Base-by-base conservation (phyloP, 2,797 vertebrate genomes). In the Macroramphosus scolopax region DNA sequence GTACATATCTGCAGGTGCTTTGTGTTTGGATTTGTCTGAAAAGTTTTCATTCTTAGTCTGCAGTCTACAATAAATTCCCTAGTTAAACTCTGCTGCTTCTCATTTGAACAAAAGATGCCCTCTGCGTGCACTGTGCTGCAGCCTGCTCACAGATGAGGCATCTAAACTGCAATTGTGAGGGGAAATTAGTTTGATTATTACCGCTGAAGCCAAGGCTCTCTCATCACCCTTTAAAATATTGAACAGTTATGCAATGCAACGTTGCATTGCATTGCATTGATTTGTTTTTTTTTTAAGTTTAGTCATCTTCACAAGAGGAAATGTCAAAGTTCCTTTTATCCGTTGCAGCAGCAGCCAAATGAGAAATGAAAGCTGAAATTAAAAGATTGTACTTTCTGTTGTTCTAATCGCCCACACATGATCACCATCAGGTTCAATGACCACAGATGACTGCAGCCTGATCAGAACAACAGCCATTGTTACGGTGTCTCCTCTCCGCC, bases 1-100 rank as follows among this genome's bases (percentile, higher is more conserved):
- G 51, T 56, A 46, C 53, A 43, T 52, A 62, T 63, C 61, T 64
- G 65, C 71, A 75, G 65, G 70, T 83, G 72, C 51, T 72, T 76
- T 60, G 62, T 71, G 62, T 80, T 77, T 72, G 36, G 5, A 48
- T 70, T 65, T 65, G 52, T 50, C 43, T 47, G 24, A 28, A 59
- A 57, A 44, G 25, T 5, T 45, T 41, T 56, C 13, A 38, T 55
- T 61, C 17, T 49, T 15, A 1, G 2, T 38, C 34, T 31, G 17
- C 26, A 40, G 45, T 62, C 24, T 17, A 18, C 51, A 64, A 45
- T 63, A 53, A 68, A 58, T 24, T 25, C 26, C 60, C 41, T 20
- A 34, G 46, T 54, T 51, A 13, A 60, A 60, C 53, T 39, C 45
- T 54, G 46, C 28, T 51, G 25, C 52, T 38, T 75, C 48, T 49